A percentile compares a stretch with the other conserved stretches of the same genome.
These are phyloP conservation scores for Apodemia duryi DNA, from an alignment of 2,888 invertebrate genomes.

Conservation along the genomic window DNA sequence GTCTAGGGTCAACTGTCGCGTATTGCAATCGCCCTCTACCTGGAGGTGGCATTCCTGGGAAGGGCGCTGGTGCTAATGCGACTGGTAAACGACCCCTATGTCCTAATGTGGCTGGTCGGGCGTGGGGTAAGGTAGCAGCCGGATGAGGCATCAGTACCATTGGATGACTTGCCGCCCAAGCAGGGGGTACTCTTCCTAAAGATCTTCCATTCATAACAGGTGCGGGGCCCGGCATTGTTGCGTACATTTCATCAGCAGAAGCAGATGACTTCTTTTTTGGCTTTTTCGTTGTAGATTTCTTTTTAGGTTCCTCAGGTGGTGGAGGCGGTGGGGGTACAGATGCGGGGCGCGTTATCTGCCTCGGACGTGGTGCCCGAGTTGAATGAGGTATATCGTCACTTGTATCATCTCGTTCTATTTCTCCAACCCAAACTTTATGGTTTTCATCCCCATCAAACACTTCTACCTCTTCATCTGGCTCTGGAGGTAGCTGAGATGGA, in stretches of 20 bases:
- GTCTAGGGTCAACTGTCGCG: slow-evolving; percentile 82
- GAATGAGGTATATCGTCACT: slow-evolving; percentile 83
- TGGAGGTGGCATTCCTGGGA: slow-evolving; percentile 56
- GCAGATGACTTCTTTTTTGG: slow-evolving; percentile 78
- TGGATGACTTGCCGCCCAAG: slow-evolving; percentile 65
- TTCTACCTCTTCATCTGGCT: slow-evolving; percentile 86
- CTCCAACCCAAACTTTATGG: slow-evolving; percentile 95
- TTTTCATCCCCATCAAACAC: slow-evolving; percentile 95
- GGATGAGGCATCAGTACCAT: slow-evolving; percentile 74
- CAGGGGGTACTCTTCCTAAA: slow-evolving; percentile 65
- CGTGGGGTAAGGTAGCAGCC: slow-evolving; percentile 66
- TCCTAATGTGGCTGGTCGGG: slow-evolving; percentile 71
- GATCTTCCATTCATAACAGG: slow-evolving; percentile 66
- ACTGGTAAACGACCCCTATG: slow-evolving; percentile 81
- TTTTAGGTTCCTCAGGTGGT: slow-evolving; percentile 83
- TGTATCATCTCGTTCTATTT: slow-evolving; percentile 85
- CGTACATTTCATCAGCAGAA: slow-evolving; percentile 80
- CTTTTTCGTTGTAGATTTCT: slow-evolving; percentile 77
- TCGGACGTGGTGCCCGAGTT: slow-evolving; percentile 85
- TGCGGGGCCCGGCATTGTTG: slow-evolving; percentile 74
- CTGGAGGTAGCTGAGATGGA: slow-evolving; percentile 59
- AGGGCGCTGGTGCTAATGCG: slow-evolving; percentile 70
- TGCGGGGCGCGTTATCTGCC: slow-evolving; percentile 89
- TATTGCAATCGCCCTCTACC: slow-evolving; percentile 75
- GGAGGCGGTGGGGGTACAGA: slow-evolving; percentile 92